Conservation (phyloP, 1,140 invertebrate genomes). For the Neomicropteryx cornuta region DNA sequence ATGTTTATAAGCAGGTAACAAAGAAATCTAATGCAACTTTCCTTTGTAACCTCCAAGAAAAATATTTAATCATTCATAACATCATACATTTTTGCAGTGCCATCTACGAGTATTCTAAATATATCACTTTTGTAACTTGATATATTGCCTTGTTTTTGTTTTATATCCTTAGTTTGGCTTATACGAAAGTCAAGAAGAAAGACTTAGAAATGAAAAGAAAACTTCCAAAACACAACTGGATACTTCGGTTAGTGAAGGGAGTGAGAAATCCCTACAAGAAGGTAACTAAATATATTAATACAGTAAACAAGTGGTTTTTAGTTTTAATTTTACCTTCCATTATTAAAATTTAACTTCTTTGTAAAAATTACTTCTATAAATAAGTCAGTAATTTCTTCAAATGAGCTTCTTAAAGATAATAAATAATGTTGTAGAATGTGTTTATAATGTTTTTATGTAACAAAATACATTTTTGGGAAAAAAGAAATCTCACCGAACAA, state of each 20-base stretch:
- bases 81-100: no score
- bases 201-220: conserved; percentile 23
- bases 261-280: conserved; percentile 16
- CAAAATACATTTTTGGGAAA: no score
- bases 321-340: conserved; percentile 16
- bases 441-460: no score
- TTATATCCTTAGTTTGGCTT: conserved; percentile 25
- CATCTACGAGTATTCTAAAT: not conserved
- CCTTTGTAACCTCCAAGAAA: no score
- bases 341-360: conserved; percentile 15
- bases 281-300: conserved; percentile 10
- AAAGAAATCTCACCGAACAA: no score
- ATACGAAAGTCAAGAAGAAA: conserved; percentile 22
- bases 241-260: conserved; percentile 22
- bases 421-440: no score
- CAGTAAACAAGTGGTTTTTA: conserved; percentile 15
- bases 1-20: no score
- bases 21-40: no score
- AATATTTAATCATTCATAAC: no score
- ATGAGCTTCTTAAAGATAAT: no score
- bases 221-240: conserved; percentile 20
- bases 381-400: conserved; percentile 15
- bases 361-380: conserved; percentile 22
- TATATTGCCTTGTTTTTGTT: conserved; percentile 6
- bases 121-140: not conserved